phyloP scores from a whole-genome alignment of 2,113 vertebrate genomes.

The Crypturellus undulatus region DNA sequence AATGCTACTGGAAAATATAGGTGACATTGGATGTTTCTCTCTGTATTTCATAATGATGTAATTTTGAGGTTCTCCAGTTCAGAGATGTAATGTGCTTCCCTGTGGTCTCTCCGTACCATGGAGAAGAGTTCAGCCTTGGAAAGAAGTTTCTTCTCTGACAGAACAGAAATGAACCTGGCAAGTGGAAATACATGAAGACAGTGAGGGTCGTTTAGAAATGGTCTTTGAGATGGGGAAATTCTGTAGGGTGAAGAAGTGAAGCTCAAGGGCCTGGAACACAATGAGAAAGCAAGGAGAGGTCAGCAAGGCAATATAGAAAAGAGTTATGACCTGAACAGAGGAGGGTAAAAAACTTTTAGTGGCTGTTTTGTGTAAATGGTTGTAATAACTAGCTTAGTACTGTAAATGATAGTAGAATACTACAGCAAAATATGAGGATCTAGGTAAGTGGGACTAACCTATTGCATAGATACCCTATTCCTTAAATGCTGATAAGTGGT shows the following conservation, averaged over 20 bases:
- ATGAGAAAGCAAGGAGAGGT: background rate
- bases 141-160: background rate
- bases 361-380: background rate
- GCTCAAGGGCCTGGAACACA: background rate
- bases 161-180: background rate
- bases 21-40: background rate
- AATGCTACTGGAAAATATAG: background rate
- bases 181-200: background rate
- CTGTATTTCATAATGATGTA: background rate
- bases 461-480: conserved; percentile 14
- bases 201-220: background rate
- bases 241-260: background rate
- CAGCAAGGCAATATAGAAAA: background rate
- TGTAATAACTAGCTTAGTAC: conserved; percentile 16
- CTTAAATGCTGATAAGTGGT: conserved; percentile 70
- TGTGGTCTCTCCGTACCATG: background rate
- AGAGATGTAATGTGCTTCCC: background rate
- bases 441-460: background rate
- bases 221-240: background rate
- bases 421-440: background rate
- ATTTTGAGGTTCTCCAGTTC: background rate
- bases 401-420: background rate
- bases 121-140: background rate
- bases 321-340: background rate
- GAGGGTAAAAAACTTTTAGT: background rate